phyloP scores from a whole-genome alignment of 2,888 invertebrate species.

The Aphelenchoides bicaudatus region DNA sequence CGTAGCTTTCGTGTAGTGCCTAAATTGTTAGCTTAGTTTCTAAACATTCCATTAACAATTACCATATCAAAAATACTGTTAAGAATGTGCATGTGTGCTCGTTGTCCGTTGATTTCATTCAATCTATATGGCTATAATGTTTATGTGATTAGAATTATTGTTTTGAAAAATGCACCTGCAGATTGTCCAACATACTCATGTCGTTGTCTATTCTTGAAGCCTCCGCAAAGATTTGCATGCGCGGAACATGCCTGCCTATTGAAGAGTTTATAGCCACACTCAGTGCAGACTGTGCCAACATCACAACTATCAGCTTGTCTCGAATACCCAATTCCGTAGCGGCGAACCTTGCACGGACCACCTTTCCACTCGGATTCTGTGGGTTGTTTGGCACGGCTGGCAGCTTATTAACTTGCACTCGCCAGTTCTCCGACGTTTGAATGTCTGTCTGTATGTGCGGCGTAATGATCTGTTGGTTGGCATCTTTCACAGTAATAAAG shows the following conservation, averaged over 20 bases:
- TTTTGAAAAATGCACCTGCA: too few relatives aligned
- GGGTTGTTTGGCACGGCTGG: background rate
- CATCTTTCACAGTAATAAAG: background rate
- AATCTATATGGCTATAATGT: slow-evolving; percentile 43
- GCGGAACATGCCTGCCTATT: slow-evolving; percentile 77
- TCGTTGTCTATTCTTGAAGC: slow-evolving; percentile 46
- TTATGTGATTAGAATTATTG: too few relatives aligned
- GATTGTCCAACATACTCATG: slow-evolving; percentile 41
- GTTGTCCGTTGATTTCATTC: slow-evolving; percentile 39
- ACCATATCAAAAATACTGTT: slow-evolving; percentile 38
- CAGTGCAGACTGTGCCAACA: slow-evolving; percentile 72
- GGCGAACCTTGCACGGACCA: slow-evolving; percentile 78
- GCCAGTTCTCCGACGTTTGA: slow-evolving; percentile 15
- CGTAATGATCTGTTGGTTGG: background rate
- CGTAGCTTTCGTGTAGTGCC: slow-evolving; percentile 70
- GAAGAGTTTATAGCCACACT: slow-evolving; percentile 84
- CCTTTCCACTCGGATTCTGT: slow-evolving; percentile 6
- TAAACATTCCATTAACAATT: background rate
- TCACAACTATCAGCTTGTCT: slow-evolving; percentile 80
- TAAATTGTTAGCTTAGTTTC: slow-evolving; percentile 36
- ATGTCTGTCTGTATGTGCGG: background rate
- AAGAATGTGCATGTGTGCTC: slow-evolving; percentile 37
- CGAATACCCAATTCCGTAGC: slow-evolving; percentile 89
- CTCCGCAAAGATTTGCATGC: slow-evolving; percentile 61
- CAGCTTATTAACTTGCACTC: slow-evolving; percentile 11